Evolutionary conservation across 2,113 vertebrate species (phyloP).

Genomic region (Pycnonotus jocosus): DNA sequence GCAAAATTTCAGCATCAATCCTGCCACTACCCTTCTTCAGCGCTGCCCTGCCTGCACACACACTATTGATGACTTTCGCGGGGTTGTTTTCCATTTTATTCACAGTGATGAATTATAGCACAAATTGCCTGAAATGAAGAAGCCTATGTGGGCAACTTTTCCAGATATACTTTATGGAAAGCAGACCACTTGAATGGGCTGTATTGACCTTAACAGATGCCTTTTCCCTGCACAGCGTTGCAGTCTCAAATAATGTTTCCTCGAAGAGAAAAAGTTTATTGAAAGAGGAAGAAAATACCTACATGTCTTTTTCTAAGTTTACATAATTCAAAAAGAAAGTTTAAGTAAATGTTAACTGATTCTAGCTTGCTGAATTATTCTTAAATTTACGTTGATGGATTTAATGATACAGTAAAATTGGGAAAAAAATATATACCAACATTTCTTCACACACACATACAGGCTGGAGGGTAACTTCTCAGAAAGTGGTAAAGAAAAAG

Average conservation of each 20-base stretch:
- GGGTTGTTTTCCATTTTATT: neutral
- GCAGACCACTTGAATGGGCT: neutral
- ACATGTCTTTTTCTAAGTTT: neutral
- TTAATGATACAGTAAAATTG: neutral
- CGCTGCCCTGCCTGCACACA: neutral
- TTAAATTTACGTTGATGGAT: neutral
- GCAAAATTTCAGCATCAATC: neutral
- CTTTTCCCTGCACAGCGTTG: neutral
- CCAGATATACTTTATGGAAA: neutral
- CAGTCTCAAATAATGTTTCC: neutral
- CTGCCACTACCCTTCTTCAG: neutral
- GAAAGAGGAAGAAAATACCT: neutral
- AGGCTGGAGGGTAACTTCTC: neutral
- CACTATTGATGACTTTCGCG: neutral
- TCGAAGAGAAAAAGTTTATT: neutral
- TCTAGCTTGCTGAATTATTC: neutral
- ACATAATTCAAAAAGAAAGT: neutral
- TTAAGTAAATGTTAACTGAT: neutral
- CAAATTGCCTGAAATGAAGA: neutral
- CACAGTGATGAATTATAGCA: neutral
- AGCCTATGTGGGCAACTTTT: neutral
- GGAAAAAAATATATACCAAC: neutral
- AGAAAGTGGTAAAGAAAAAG: neutral
- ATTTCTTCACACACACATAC: neutral
- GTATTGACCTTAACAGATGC: neutral